Evolutionary conservation across 2,113 vertebrate species (phyloP), one percentile per base, ranked within the genome.

Genomic region (Muscicapa adusta): DNA sequence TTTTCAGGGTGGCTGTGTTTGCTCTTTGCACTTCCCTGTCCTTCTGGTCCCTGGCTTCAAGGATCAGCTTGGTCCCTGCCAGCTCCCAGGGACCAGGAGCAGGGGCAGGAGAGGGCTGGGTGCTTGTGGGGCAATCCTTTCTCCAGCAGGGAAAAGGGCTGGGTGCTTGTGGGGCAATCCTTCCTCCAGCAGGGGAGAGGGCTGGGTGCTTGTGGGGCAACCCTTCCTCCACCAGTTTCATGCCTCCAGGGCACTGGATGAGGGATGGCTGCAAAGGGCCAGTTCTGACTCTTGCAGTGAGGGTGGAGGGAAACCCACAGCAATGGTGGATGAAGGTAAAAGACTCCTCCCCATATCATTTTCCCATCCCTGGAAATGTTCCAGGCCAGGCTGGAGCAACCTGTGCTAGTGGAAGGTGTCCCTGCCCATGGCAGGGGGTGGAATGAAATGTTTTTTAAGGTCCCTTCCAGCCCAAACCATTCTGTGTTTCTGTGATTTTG

Each of bases 301-400:
- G 3, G 17, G 20, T 54, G 68, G 18, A 93, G 31, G n/a, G 65
- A 94, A 94, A 56, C 1, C 12, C 47, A 5, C 8, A 57, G 29
- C 10, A 34, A 68, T 33, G 13, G 17, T 3, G 1, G 36, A 15
- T 66, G 36, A 58, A 57, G 36, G 31, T 16, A 6, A 33, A n/a
- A 87, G 26, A 9, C 4, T 11, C 24, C 23, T 6, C 4, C 26
- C 8, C 18, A 6, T 1, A 16, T 34, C 50, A 20, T 11, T n/a
- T 62, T 47, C 20, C 25, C 34, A 34, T 11, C 40, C 40, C 54
- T 89, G 53, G 54, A 23, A 60, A 1, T 47, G 40, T 67, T 3
- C 47, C 2, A 75, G n/a, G 12, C 47, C n/a, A 47, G 25, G 61
- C 0, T 74, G 28, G 68, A 67, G n/a, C 16, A 45, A 0, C 3